These are phyloP conservation scores for Holacanthella duospinosa DNA, from an alignment of 2,888 invertebrate genomes.

Conservation along the genomic window DNA sequence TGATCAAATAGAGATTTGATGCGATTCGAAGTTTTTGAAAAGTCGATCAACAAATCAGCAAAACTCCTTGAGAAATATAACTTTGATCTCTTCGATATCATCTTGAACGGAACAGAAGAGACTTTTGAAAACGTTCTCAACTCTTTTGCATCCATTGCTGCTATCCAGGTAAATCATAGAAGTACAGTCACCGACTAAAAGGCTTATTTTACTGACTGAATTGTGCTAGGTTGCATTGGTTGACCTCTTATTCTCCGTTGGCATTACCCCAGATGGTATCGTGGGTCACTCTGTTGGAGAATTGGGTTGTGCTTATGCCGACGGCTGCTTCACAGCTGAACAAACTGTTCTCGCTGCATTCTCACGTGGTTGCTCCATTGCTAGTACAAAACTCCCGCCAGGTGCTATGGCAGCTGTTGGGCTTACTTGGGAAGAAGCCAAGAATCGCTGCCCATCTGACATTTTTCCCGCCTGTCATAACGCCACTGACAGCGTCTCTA, in stretches of 20 bases:
- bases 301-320: slow-evolving; percentile 90
- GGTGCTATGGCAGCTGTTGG: slow-evolving; percentile 91
- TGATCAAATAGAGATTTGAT: slow-evolving; percentile 60
- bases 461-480: slow-evolving; percentile 90
- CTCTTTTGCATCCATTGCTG: slow-evolving; percentile 87
- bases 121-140: slow-evolving; percentile 76
- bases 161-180: slow-evolving; percentile 56
- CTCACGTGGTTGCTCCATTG: slow-evolving; percentile 76
- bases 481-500: slow-evolving; percentile 80
- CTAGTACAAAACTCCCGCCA: slow-evolving; percentile 58
- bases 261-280: slow-evolving; percentile 82
- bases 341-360: slow-evolving; percentile 90
- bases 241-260: slow-evolving; percentile 64
- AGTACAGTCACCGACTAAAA: too few species aligned
- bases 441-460: slow-evolving; percentile 61
- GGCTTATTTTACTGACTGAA: too few species aligned
- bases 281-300: slow-evolving; percentile 93
- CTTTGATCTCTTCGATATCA: slow-evolving; percentile 67
- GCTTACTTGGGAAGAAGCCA: slow-evolving; percentile 72
- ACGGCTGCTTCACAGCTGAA: slow-evolving; percentile 86
- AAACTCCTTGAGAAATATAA: slow-evolving; percentile 66
- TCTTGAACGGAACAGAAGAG: slow-evolving; percentile 62
- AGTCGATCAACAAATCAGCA: slow-evolving; percentile 64
- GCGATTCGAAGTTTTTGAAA: slow-evolving; percentile 67
- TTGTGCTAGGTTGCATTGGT: slow-evolving; percentile 85